A percentile compares a stretch with the other conserved stretches of the same genome.
These are phyloP conservation scores for Ashinkailepas kermadecensis DNA, from an alignment of 2,888 invertebrate species.

Conservation along the genomic window DNA sequence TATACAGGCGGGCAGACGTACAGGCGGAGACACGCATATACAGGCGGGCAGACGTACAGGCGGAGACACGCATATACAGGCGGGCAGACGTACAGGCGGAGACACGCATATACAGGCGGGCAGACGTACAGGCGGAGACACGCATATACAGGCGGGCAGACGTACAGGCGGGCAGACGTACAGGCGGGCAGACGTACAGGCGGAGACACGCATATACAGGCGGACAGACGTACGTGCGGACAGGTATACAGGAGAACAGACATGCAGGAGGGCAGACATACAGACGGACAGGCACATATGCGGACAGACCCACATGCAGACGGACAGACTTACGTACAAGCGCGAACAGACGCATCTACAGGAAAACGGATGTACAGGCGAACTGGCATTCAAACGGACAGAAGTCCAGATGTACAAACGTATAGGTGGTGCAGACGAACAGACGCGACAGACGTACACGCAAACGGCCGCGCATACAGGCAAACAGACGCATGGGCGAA, in stretches of 20 bases:
- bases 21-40: too few species aligned
- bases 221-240: neutral
- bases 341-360: neutral
- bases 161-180: too few species aligned
- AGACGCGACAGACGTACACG: too few species aligned
- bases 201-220: neutral
- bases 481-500: too few species aligned
- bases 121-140: neutral
- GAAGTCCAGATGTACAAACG: neutral
- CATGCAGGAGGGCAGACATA: neutral
- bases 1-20: neutral
- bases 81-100: neutral
- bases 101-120: too few species aligned
- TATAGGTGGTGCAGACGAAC: too few species aligned
- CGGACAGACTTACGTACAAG: neutral
- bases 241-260: neutral
- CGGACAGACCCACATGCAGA: neutral
- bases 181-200: neutral
- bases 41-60: neutral
- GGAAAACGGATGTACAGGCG: neutral
- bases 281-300: neutral
- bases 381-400: neutral
- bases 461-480: too few species aligned
- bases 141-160: neutral
- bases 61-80: neutral